Percentiles rank a stretch among this genome's conserved stretches.
These are phyloP conservation scores for Drosophila kurseongensis DNA, from an alignment of 1,140 invertebrate genomes.

Conservation along the genomic window DNA sequence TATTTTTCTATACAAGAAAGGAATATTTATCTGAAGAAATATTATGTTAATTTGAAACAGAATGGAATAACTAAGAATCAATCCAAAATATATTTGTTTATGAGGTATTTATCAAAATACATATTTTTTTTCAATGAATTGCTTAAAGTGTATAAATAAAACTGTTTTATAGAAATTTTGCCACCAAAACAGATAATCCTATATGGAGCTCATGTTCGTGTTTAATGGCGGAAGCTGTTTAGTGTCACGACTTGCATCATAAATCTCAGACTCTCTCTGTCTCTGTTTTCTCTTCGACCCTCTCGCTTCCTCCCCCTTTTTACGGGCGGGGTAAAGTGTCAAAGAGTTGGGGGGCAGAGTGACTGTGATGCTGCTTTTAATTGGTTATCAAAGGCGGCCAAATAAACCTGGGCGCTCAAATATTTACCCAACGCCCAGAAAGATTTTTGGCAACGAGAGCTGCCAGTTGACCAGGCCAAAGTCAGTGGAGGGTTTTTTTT, in stretches of 20 bases:
- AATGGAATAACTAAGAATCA: too few species aligned
- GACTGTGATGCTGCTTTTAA: slow-evolving; percentile 54
- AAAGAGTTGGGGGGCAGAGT: slow-evolving; percentile 59
- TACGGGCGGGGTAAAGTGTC: slow-evolving; percentile 36
- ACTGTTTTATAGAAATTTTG: not conserved
- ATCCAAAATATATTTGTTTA: too few species aligned
- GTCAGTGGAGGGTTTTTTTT: slow-evolving; percentile 1
- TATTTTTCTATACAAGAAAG: too few species aligned
- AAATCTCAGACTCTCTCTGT: slow-evolving; percentile 47
- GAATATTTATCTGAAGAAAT: too few species aligned
- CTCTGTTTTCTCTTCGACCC: not conserved
- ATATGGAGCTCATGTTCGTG: slow-evolving; percentile 61
- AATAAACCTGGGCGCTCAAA: slow-evolving; percentile 54
- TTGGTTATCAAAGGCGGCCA: slow-evolving; percentile 57
- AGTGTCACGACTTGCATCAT: slow-evolving; percentile 71
- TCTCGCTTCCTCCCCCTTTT: not conserved
- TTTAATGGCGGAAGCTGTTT: slow-evolving; percentile 83
- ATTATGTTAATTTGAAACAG: too few species aligned
- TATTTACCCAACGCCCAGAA: slow-evolving; percentile 53
- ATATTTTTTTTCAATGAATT: too few species aligned
- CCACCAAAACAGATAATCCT: slow-evolving; percentile 16
- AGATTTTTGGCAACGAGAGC: slow-evolving; percentile 48
- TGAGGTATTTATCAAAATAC: too few species aligned
- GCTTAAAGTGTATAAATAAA: not conserved
- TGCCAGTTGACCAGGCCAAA: slow-evolving; percentile 49